These are phyloP conservation scores for Limosa lapponica DNA, from an alignment of 2,797 vertebrate species.

Conservation along the genomic window DNA sequence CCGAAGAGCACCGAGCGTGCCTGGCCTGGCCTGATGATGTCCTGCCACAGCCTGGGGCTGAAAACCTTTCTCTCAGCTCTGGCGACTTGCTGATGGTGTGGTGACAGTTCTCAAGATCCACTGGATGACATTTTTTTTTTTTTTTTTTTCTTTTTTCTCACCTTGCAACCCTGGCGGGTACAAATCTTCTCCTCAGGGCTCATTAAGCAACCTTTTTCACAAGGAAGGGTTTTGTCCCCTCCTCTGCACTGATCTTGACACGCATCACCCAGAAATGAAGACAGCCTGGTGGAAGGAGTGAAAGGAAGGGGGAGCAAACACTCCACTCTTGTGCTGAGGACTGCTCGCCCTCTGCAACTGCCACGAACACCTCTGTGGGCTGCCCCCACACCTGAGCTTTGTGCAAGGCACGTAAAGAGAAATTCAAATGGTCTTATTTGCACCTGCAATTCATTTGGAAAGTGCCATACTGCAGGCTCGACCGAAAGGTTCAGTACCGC, in stretches of 20 bases:
- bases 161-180: neutral
- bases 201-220: neutral
- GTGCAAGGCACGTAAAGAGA: neutral
- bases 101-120: neutral
- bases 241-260: neutral
- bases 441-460: neutral
- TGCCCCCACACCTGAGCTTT: neutral
- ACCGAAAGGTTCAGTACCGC: accelerated
- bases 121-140: neutral
- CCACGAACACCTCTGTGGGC: accelerated
- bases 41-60: neutral
- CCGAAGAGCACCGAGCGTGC: neutral
- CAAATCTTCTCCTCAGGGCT: neutral
- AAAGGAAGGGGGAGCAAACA: neutral
- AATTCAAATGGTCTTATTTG: neutral
- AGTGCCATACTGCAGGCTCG: neutral
- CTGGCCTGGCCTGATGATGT: neutral
- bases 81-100: neutral
- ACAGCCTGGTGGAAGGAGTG: neutral
- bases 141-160: neutral
- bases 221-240: neutral
- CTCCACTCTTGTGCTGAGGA: neutral
- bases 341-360: accelerated
- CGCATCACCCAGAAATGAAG: neutral
- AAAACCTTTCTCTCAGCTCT: slow-evolving; percentile 3